Conservation (phyloP, 2,797 vertebrate genomes). For the Lutjanus argentimaculatus region DNA sequence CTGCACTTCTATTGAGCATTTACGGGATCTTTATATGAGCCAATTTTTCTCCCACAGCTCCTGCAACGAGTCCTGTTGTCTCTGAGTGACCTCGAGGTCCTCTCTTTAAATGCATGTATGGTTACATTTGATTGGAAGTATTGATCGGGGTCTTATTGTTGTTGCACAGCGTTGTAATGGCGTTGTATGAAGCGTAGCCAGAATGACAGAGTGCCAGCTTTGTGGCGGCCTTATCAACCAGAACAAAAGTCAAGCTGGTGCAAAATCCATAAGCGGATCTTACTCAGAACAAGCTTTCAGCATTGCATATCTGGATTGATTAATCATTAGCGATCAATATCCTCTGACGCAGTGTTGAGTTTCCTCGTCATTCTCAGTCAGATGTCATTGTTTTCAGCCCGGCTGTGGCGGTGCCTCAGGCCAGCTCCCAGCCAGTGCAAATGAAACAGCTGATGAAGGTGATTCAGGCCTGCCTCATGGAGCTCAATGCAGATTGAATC, state of each 20-base stretch:
- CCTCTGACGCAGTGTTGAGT: constrained; percentile 26
- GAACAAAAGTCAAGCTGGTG: constrained; percentile 42
- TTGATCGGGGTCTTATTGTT: constrained; percentile 69
- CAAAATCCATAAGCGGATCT: constrained; percentile 48
- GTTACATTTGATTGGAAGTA: constrained; percentile 72
- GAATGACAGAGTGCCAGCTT: constrained; percentile 35
- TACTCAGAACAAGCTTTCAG: constrained; percentile 8
- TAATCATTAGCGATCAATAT: constrained; percentile 55
- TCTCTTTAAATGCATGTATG: constrained; percentile 60
- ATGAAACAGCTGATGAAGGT: constrained; percentile 37
- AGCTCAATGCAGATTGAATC: constrained; percentile 10
- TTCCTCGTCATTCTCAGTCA: constrained; percentile 19
- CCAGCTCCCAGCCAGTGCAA: constrained; percentile 5
- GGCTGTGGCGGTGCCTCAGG: constrained; percentile 16
- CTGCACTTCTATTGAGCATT: constrained; percentile 32
- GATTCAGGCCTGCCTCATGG: constrained; percentile 22
- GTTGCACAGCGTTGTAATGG: constrained; percentile 64
- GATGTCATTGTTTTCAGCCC: constrained; percentile 22
- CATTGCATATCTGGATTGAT: constrained; percentile 41
- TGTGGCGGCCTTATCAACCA: constrained; percentile 38
- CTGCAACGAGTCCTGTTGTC: constrained; percentile 43
- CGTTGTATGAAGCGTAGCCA: constrained; percentile 19
- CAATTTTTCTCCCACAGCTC: constrained; percentile 40
- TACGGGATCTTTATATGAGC: constrained; percentile 31
- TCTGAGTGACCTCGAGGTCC: constrained; percentile 66